Percentiles rank a stretch among this genome's conserved stretches.
Conservation (phyloP, 2,797 vertebrate species). For the Microchirus variegatus region DNA sequence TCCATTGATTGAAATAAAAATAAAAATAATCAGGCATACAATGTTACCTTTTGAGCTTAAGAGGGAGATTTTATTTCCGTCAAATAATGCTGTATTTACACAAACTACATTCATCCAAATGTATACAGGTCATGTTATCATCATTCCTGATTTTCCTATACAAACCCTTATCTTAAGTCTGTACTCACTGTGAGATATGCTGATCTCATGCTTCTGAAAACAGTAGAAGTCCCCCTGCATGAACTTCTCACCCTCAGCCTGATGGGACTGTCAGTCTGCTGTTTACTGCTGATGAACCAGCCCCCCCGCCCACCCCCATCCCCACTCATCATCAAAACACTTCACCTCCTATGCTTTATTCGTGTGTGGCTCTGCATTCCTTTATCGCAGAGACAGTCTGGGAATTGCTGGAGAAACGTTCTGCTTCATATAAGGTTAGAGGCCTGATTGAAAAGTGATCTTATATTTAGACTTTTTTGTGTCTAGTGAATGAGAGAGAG, state of each 20-base stretch:
- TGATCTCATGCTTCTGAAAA: constrained; percentile 1
- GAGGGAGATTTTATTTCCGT: too few species aligned
- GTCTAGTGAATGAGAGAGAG: neutral
- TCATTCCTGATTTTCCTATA: too few species aligned
- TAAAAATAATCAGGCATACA: too few species aligned
- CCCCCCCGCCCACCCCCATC: neutral
- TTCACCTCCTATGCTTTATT: too few species aligned
- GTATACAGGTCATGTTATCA: too few species aligned
- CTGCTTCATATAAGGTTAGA: neutral
- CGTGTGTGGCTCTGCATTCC: neutral
- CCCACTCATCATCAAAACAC: constrained; percentile 28
- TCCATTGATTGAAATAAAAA: too few species aligned
- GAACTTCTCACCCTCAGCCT: constrained; percentile 26
- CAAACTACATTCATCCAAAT: too few species aligned
- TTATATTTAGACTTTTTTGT: constrained; percentile 10
- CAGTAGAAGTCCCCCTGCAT: constrained; percentile 24
- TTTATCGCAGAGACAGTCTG: constrained; percentile 36
- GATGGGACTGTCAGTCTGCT: constrained; percentile 27
- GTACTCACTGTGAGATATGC: too few species aligned
- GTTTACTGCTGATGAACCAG: constrained; percentile 8
- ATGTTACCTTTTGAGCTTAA: too few species aligned
- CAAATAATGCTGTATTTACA: too few species aligned
- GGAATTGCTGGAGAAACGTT: constrained; percentile 42
- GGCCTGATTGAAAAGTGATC: constrained; percentile 9
- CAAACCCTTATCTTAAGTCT: too few species aligned